phyloP scores from a whole-genome alignment of 2,113 vertebrate genomes.

The Mustela nigripes region DNA sequence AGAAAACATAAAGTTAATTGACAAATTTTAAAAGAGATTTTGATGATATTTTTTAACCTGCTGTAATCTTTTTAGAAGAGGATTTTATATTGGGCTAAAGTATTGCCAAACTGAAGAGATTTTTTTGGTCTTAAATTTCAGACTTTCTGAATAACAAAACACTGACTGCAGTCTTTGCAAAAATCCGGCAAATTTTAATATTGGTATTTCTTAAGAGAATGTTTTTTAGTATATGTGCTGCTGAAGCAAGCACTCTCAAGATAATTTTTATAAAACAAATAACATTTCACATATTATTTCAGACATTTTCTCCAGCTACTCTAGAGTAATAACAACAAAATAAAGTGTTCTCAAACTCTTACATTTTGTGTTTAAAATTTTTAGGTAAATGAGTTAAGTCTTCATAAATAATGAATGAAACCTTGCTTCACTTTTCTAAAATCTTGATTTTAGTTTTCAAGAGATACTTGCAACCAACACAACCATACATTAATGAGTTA shows the following conservation, averaged over 20 bases:
- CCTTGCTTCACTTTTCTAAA: background rate
- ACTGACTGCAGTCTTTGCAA: background rate
- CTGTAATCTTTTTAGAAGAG: background rate
- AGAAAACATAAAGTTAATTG: conserved; percentile 20
- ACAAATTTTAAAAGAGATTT: background rate
- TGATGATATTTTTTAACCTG: background rate
- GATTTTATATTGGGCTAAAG: background rate
- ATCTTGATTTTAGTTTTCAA: background rate
- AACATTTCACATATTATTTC: background rate
- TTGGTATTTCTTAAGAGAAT: background rate
- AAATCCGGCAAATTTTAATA: background rate
- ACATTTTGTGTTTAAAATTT: background rate
- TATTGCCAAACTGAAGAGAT: background rate
- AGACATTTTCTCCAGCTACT: background rate
- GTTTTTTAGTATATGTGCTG: background rate
- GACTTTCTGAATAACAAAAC: background rate
- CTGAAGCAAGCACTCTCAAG: background rate
- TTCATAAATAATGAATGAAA: background rate
- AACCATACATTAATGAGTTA: background rate
- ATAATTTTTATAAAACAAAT: background rate
- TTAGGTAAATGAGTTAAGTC: background rate
- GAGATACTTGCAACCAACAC: background rate
- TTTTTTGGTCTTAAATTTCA: conserved; percentile 1
- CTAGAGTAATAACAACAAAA: background rate
- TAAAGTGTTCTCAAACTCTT: background rate